A percentile compares a stretch with the other conserved stretches of the same genome.
Evolutionary conservation across 2,113 vertebrate genomes (phyloP).

Genomic region (Ivindomyrus marchei): DNA sequence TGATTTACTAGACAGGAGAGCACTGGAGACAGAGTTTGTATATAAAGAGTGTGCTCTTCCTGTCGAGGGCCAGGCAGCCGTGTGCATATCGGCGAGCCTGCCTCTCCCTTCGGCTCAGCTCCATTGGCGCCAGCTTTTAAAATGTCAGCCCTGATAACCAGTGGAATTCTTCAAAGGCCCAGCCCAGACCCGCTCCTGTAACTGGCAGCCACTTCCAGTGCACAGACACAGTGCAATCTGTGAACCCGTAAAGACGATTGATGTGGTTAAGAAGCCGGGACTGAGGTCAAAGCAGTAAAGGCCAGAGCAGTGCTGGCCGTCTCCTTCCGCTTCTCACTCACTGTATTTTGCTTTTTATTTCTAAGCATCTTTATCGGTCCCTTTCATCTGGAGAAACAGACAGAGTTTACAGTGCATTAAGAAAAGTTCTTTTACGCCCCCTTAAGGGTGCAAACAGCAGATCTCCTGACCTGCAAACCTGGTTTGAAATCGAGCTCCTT

Average conservation of each 20-base stretch:
- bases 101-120: background rate
- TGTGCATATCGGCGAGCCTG: background rate
- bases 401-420: background rate
- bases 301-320: background rate
- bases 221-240: background rate
- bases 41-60: background rate
- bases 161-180: background rate
- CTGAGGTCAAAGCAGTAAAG: background rate
- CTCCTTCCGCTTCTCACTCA: background rate
- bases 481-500: background rate
- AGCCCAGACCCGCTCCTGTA: background rate
- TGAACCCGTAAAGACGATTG: background rate
- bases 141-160: conserved; percentile 6
- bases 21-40: background rate
- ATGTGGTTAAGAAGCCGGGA: background rate
- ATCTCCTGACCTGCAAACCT: background rate
- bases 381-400: background rate
- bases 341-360: background rate
- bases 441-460: background rate
- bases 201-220: background rate
- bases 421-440: background rate
- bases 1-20: background rate
- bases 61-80: background rate
- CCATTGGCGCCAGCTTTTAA: background rate
- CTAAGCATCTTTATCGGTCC: background rate